Percentiles rank a stretch among this genome's conserved stretches.
phyloP scores from a whole-genome alignment of 2,113 vertebrate species.

The Capricornis sumatraensis region DNA sequence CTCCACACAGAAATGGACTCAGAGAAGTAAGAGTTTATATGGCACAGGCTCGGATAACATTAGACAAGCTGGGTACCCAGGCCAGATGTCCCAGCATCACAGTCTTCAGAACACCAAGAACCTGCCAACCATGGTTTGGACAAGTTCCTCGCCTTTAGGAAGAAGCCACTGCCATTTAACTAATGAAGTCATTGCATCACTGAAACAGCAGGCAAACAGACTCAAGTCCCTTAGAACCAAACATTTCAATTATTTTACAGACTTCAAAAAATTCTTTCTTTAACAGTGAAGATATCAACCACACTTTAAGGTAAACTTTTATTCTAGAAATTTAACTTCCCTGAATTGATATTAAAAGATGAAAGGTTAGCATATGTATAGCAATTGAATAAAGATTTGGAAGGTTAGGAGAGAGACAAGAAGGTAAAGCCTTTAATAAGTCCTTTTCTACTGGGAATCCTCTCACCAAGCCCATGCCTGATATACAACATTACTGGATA shows the following conservation, averaged over 20 bases:
- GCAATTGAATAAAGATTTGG: neutral
- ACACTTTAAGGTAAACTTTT: neutral
- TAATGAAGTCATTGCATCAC: neutral
- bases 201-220: neutral
- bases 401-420: neutral
- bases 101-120: neutral
- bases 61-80: neutral
- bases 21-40: neutral
- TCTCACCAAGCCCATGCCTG: neutral
- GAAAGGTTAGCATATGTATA: neutral
- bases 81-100: neutral
- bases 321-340: neutral
- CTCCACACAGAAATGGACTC: slow-evolving; percentile 54
- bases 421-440: neutral
- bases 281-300: neutral
- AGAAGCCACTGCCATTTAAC: neutral
- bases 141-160: neutral
- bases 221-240: neutral
- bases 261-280: neutral
- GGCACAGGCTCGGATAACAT: neutral
- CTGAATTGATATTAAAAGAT: neutral
- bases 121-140: neutral
- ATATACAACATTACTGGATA: neutral
- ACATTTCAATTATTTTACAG: neutral
- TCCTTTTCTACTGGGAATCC: neutral